phyloP scores from a whole-genome alignment of 2,888 invertebrate species.

The Tholera decimalis region DNA sequence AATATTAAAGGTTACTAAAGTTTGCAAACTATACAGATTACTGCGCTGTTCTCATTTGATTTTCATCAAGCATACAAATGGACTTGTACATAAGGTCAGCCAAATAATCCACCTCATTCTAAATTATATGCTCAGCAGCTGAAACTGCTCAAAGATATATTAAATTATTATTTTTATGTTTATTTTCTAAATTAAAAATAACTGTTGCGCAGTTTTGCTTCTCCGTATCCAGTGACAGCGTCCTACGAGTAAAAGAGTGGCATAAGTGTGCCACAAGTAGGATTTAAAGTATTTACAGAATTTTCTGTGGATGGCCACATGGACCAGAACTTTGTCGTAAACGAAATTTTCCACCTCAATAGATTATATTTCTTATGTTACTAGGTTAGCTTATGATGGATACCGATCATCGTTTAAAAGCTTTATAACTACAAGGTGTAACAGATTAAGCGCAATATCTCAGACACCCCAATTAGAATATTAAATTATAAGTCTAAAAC shows the following conservation, averaged over 20 bases:
- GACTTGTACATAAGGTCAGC: no score
- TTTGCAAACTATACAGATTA: slow-evolving; percentile 6
- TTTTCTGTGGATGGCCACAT: neutral
- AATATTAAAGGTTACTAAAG: slow-evolving; percentile 40
- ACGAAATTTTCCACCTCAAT: neutral
- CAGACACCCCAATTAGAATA: no score
- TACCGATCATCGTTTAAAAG: neutral
- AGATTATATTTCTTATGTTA: neutral
- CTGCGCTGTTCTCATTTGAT: neutral
- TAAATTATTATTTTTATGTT: slow-evolving; percentile 29
- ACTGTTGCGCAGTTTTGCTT: slow-evolving; percentile 30
- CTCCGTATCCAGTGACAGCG: slow-evolving; percentile 25
- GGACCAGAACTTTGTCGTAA: neutral
- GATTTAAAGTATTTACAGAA: neutral
- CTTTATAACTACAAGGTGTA: no score
- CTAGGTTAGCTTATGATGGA: neutral
- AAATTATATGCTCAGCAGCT: neutral
- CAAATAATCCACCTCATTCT: slow-evolving; percentile 14
- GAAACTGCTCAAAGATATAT: slow-evolving; percentile 2
- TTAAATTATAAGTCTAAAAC: no score
- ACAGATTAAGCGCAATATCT: no score
- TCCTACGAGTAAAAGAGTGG: slow-evolving; percentile 13
- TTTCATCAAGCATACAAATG: neutral
- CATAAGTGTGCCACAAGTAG: neutral
- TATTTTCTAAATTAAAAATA: slow-evolving; percentile 26